phyloP scores from a whole-genome alignment of 2,113 vertebrate species.

The Pao palembangensis region DNA sequence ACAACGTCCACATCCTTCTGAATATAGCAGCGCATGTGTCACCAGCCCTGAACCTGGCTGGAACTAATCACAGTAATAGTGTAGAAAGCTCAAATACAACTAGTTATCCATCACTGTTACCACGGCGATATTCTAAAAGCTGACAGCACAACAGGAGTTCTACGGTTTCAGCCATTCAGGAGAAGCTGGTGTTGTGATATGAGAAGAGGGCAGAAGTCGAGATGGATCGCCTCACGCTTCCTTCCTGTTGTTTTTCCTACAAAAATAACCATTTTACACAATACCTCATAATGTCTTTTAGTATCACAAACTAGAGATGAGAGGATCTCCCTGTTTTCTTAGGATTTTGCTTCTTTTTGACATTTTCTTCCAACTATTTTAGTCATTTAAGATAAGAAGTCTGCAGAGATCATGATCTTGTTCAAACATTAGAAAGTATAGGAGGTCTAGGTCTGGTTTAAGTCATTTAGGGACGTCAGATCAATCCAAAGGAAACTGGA shows the following conservation, averaged over 20 bases:
- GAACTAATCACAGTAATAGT: background rate
- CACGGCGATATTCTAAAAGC: background rate
- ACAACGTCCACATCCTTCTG: background rate
- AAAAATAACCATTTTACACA: conserved; percentile 11
- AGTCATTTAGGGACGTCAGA: too few species aligned
- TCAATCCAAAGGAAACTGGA: too few species aligned
- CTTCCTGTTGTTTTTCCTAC: background rate
- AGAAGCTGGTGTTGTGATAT: conserved; percentile 22
- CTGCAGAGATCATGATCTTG: too few species aligned
- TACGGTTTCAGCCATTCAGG: conserved; percentile 10
- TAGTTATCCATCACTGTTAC: conserved; percentile 9
- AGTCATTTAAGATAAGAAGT: too few species aligned
- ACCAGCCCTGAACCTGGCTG: too few species aligned
- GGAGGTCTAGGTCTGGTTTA: too few species aligned
- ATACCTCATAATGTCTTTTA: background rate
- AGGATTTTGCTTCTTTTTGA: too few species aligned
- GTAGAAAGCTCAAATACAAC: conserved; percentile 1
- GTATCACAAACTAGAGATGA: background rate
- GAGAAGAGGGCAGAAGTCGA: conserved; percentile 7
- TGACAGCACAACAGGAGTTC: conserved; percentile 1
- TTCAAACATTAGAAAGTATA: too few species aligned
- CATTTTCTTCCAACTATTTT: too few species aligned
- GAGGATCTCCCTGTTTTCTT: too few species aligned
- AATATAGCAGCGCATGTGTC: background rate
- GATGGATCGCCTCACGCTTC: conserved; percentile 13